phyloP scores from a whole-genome alignment of 1,140 invertebrate genomes.

The Ganaspis sp. region DNA sequence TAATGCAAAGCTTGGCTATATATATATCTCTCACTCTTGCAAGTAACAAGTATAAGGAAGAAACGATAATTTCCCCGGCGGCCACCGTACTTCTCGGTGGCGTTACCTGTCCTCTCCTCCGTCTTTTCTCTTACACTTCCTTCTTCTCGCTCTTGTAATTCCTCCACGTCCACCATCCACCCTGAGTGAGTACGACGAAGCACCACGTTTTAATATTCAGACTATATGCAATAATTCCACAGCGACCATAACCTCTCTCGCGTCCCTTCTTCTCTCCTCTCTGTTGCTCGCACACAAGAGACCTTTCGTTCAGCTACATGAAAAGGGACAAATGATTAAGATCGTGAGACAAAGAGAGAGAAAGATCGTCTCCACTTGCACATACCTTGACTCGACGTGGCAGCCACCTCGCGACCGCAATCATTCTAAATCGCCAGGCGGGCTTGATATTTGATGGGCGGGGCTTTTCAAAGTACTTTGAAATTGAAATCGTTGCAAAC shows the following conservation, averaged over 20 bases:
- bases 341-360: not conserved
- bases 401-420: conserved; percentile 59
- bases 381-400: not conserved
- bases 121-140: conserved; percentile 36
- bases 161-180: conserved; percentile 44
- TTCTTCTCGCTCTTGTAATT: conserved; percentile 30
- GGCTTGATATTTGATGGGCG: conserved; percentile 66
- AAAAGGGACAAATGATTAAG: not conserved
- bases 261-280: conserved; percentile 37
- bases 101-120: conserved; percentile 65
- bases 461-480: conserved; percentile 53
- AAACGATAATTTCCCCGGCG: conserved; percentile 75
- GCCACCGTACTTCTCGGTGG: conserved; percentile 68
- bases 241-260: conserved; percentile 66
- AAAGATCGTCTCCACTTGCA: not conserved
- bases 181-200: conserved; percentile 57
- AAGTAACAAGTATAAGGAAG: conserved; percentile 64
- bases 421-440: conserved; percentile 64
- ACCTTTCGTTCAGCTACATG: not conserved
- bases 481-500: conserved; percentile 56
- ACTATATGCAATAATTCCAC: conserved; percentile 76
- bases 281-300: not conserved
- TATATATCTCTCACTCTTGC: conserved; percentile 64
- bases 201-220: conserved; percentile 75
- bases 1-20: conserved; percentile 74